Evolutionary conservation across 2,888 invertebrate genomes (phyloP).

Genomic region (Nemotelus nigrinus): DNA sequence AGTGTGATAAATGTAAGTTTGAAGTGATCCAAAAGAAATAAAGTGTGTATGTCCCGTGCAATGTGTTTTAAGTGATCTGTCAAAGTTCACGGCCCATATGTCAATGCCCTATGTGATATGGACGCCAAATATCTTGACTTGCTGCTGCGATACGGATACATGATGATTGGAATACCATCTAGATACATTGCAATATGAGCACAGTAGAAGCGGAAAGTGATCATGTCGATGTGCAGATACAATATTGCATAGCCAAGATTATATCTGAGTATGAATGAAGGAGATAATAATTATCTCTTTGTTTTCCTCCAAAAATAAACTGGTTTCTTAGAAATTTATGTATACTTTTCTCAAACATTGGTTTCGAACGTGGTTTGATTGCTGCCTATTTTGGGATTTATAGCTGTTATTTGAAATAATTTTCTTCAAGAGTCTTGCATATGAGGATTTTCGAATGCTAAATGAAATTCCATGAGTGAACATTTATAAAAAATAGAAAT

Average conservation of each 20-base stretch:
- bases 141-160: not conserved
- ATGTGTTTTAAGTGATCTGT: slow-evolving; percentile 28
- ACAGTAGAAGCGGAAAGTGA: not conserved
- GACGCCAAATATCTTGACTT: slow-evolving; percentile 8
- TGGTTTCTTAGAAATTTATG: too few species aligned
- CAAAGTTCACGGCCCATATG: slow-evolving; percentile 26
- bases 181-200: slow-evolving; percentile 11
- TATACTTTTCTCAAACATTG: too few species aligned
- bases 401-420: too few species aligned
- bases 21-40: not conserved
- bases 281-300: not conserved
- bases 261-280: slow-evolving; percentile 4
- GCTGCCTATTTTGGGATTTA: too few species aligned
- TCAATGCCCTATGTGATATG: slow-evolving; percentile 24
- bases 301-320: too few species aligned
- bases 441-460: too few species aligned
- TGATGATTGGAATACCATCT: not conserved
- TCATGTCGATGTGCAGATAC: not conserved
- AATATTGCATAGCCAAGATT: not conserved
- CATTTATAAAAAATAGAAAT: too few species aligned
- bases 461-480: too few species aligned
- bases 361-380: too few species aligned
- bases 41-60: not conserved
- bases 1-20: not conserved
- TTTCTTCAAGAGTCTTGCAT: too few species aligned